Conservation (phyloP, 1,140 invertebrate genomes). For the Drosophila virilis region DNA sequence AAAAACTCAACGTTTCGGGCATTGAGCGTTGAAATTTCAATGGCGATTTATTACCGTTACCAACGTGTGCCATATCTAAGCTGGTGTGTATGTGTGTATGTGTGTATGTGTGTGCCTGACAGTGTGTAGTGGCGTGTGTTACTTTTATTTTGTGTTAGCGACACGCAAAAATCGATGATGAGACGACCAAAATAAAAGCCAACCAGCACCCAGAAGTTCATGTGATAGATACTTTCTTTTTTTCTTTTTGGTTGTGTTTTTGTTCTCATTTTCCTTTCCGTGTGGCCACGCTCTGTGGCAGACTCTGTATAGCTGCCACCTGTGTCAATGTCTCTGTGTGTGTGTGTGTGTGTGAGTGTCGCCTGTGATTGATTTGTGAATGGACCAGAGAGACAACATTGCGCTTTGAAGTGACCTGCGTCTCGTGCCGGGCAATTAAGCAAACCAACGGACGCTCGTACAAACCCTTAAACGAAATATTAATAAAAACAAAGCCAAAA, state of each 20-base stretch:
- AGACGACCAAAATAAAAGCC: slow-evolving; percentile 73
- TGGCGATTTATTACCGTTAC: slow-evolving; percentile 76
- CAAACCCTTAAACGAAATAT: neutral
- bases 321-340: slow-evolving; percentile 2
- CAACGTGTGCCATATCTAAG: slow-evolving; percentile 44
- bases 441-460: neutral
- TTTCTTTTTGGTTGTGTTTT: slow-evolving; percentile 1
- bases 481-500: neutral
- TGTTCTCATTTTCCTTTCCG: neutral
- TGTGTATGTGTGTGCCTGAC: neutral
- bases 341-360: neutral
- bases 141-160: slow-evolving; percentile 28
- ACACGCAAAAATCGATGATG: slow-evolving; percentile 72
- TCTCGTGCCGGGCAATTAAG: slow-evolving; percentile 17
- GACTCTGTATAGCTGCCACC: neutral
- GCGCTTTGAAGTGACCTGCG: slow-evolving; percentile 32
- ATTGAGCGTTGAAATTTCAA: slow-evolving; percentile 64
- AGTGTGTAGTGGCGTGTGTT: slow-evolving; percentile 6
- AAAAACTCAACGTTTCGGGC: slow-evolving; percentile 32
- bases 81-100: neutral
- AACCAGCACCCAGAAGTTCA: slow-evolving; percentile 62
- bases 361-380: slow-evolving; percentile 27
- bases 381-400: slow-evolving; percentile 24
- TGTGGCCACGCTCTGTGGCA: neutral
- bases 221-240: slow-evolving; percentile 35